phyloP scores from a whole-genome alignment of 2,888 invertebrate species.

The Vandiemenella viatica region DNA sequence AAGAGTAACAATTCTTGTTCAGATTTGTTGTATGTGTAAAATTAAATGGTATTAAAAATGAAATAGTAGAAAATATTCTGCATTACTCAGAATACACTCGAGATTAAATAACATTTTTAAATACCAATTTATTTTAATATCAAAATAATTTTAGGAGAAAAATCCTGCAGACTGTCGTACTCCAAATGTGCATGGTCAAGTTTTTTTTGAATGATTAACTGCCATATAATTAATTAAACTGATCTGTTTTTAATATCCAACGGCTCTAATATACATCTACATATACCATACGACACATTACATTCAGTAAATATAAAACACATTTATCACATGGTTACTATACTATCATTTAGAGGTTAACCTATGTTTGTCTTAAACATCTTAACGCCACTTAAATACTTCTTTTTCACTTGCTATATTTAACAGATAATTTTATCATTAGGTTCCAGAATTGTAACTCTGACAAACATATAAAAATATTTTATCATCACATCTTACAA shows the following conservation, averaged over 20 bases:
- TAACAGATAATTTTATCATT: conserved; percentile 11
- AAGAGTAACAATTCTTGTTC: too few species aligned
- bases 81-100: too few species aligned
- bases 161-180: background rate
- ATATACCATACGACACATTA: conserved; percentile 7
- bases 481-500: conserved; percentile 50
- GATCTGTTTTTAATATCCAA: background rate
- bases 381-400: conserved; percentile 15
- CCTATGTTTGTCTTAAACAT: conserved; percentile 6
- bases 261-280: background rate
- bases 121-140: background rate
- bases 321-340: conserved; percentile 12
- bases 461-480: conserved; percentile 51
- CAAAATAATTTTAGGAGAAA: background rate
- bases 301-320: conserved; percentile 11
- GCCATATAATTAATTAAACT: background rate
- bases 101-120: too few species aligned
- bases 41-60: too few species aligned
- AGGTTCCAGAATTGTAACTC: conserved; percentile 12
- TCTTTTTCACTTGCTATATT: conserved; percentile 9
- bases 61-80: too few species aligned
- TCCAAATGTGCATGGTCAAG: too few species aligned
- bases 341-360: conserved; percentile 8
- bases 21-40: too few species aligned
- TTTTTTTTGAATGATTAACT: background rate